Evolutionary conservation across 2,797 vertebrate species (phyloP).

Genomic region (Spizella passerina): DNA sequence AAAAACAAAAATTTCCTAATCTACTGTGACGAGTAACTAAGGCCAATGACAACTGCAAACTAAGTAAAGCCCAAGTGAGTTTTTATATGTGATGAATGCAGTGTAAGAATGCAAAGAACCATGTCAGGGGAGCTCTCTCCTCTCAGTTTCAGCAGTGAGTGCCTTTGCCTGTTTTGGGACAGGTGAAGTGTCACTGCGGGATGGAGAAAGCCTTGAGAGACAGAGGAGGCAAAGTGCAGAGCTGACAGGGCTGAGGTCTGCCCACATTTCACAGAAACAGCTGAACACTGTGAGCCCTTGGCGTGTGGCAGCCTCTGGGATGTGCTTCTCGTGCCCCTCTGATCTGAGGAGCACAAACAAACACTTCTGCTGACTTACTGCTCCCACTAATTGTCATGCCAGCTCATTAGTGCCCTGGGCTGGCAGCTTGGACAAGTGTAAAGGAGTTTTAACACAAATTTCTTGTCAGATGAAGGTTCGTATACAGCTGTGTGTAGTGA

Average conservation of each 20-base stretch:
- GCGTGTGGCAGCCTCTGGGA: not conserved
- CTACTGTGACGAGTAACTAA: not conserved
- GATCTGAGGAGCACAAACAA: not conserved
- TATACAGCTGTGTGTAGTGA: not conserved
- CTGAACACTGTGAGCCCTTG: not conserved
- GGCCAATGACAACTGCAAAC: not conserved
- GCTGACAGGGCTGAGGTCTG: not conserved
- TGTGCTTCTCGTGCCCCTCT: not conserved
- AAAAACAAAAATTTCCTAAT: not conserved
- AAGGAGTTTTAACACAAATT: not conserved
- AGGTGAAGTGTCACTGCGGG: not conserved
- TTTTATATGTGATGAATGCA: not conserved
- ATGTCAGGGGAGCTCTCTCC: rapidly evolving
- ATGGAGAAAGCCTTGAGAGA: not conserved
- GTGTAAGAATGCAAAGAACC: not conserved
- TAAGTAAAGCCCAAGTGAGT: not conserved
- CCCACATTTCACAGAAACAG: not conserved
- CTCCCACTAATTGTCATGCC: not conserved
- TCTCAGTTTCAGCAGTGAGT: not conserved
- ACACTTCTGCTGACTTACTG: not conserved
- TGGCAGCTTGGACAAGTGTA: not conserved
- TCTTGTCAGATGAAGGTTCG: not conserved
- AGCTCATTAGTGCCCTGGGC: not conserved
- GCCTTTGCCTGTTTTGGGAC: not conserved
- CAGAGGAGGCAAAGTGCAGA: not conserved